Percentiles rank a stretch among this genome's conserved stretches.
phyloP scores from a whole-genome alignment of 2,888 invertebrate species.

The Polydrusus cervinus region DNA sequence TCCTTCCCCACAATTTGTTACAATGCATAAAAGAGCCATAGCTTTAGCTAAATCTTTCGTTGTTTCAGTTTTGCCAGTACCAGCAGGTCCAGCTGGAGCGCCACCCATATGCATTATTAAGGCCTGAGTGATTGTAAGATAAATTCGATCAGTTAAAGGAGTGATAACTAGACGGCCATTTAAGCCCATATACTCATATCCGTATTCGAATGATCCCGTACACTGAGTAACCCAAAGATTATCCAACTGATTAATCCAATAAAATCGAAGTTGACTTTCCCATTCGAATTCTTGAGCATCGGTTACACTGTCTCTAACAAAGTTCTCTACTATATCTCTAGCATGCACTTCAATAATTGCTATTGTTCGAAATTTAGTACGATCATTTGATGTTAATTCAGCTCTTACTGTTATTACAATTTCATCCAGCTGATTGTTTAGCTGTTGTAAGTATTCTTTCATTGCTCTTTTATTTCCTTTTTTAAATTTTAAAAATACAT shows the following conservation, averaged over 20 bases:
- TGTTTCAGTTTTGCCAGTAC: slow-evolving; percentile 94
- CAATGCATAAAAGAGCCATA: slow-evolving; percentile 85
- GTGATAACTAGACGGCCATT: slow-evolving; percentile 94
- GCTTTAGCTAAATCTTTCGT: slow-evolving; percentile 94
- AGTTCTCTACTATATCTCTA: slow-evolving; percentile 89
- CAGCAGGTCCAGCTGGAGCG: slow-evolving; percentile 90
- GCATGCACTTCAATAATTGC: slow-evolving; percentile 95
- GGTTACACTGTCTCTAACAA: slow-evolving; percentile 86
- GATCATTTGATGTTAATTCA: slow-evolving; percentile 85
- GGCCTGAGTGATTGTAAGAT: slow-evolving; percentile 94
- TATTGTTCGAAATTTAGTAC: slow-evolving; percentile 90
- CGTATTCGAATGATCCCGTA: slow-evolving; percentile 90
- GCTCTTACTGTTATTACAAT: slow-evolving; percentile 85
- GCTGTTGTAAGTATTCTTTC: slow-evolving; percentile 88
- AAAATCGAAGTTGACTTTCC: slow-evolving; percentile 95
- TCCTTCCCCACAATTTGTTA: slow-evolving; percentile 94
- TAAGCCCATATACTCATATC: slow-evolving; percentile 96
- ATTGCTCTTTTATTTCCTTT: slow-evolving; percentile 89
- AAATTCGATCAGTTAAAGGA: slow-evolving; percentile 93
- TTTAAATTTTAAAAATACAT: slow-evolving; percentile 84
- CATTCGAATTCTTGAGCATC: slow-evolving; percentile 92
- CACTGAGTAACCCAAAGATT: slow-evolving; percentile 90
- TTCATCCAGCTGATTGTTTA: slow-evolving; percentile 88
- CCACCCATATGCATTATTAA: slow-evolving; percentile 93
- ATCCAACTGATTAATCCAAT: slow-evolving; percentile 89